Base-by-base conservation (phyloP, 2,113 vertebrate genomes). In the Ondatra zibethicus region DNA sequence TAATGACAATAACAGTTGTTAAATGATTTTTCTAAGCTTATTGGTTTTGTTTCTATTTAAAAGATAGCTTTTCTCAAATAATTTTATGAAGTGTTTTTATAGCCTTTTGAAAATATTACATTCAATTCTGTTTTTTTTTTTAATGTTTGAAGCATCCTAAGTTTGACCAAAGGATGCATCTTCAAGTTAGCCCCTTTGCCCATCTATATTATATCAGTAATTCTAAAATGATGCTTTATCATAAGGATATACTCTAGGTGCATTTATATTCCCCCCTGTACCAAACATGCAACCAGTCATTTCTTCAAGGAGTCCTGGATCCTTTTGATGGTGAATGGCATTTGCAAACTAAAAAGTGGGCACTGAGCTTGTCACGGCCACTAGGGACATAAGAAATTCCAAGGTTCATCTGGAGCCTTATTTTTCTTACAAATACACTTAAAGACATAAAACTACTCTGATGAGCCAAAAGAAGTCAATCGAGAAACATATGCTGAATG, bases 391-490 rank as follows among this genome's bases (percentile, higher is more conserved):
- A 36, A 36, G 88, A 85, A 95, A 85, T 58, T 85, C 0, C 58
- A 50, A 94, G 65, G 14, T 75, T 33, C 73, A 21, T 91, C 89
- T 70, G 75, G 91, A 92, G 31, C 23, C 55, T 78, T 39, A 61
- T 82, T 93, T 89, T 81, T 72, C 52, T 94, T 92, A 3, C 78
- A 84, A 91, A 78, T 55, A 52, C 39, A 96, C 33, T 66, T 82
- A 73, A 77, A 82, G 42, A 61, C 47, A 52, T 65, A 84, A 76
- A 81, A 89, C 33, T 27, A 94, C 50, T 73, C 63, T 73, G 70
- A 91, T 82, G 29, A 92, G 42, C 25, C 93, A 90, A 93, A 88
- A 68, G 70, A 95, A 88, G 11, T 66, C 73, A 96, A 47, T 72
- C 73, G 87, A 92, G 58, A 89, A 63, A 65, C 47, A 84, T 21